A percentile compares a stretch with the other conserved stretches of the same genome.
Evolutionary conservation across 2,797 vertebrate genomes (phyloP).

Genomic region (Eulemur coronatus): DNA sequence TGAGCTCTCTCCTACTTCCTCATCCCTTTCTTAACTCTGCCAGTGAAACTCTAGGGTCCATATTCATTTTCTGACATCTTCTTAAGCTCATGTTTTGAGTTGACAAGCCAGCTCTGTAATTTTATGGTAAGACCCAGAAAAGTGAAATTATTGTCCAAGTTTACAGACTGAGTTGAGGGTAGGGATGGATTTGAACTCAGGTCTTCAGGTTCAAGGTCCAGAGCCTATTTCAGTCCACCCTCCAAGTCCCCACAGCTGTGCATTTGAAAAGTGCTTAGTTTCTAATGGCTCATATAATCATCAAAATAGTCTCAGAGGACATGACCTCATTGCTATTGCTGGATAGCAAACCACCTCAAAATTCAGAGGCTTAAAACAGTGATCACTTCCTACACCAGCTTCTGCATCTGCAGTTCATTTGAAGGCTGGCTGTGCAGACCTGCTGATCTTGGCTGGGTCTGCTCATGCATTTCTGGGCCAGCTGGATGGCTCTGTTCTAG

Average conservation of each 20-base stretch:
- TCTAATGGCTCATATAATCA: neutral
- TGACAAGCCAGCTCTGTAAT: neutral
- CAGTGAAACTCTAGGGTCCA: neutral
- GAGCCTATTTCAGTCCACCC: neutral
- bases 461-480: neutral
- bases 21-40: neutral
- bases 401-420: neutral
- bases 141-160: neutral
- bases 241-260: neutral
- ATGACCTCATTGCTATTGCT: neutral
- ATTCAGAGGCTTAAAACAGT: constrained; percentile 13
- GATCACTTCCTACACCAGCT: neutral
- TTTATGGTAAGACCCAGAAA: neutral
- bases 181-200: neutral
- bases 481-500: neutral
- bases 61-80: neutral
- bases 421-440: neutral
- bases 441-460: neutral
- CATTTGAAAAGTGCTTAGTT: neutral
- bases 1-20: neutral
- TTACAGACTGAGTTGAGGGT: neutral
- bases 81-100: neutral
- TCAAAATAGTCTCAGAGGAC: neutral
- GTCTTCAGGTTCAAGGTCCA: neutral
- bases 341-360: neutral